Evolutionary conservation across 2,113 vertebrate species (phyloP).

Genomic region (human): GRCh38 chr1:159594501-159595000

Average conservation of each 20-base stretch:
- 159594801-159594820: neutral
- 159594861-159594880: neutral
- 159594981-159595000: neutral
- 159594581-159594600: neutral
- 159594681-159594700: constrained; percentile 65
- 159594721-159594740: constrained; percentile 75
- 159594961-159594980: neutral
- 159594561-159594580: neutral
- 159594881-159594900: neutral
- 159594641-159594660: constrained; percentile 64
- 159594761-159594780: constrained; percentile 42
- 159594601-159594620: constrained; percentile 44
- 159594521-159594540: neutral
- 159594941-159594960: too few relatives aligned
- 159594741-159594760: constrained; percentile 34
- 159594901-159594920: neutral
- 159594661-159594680: constrained; percentile 67
- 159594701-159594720: constrained; percentile 68
- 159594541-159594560: constrained; percentile 36
- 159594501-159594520: constrained; percentile 14
- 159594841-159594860: neutral
- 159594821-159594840: neutral
- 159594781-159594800: constrained; percentile 45
- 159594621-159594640: constrained; percentile 55
- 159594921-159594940: too few relatives aligned